Percentiles rank a stretch among this genome's conserved stretches.
These are phyloP conservation scores for Corydoras sp. DNA, from an alignment of 2,113 vertebrate genomes.

Conservation along the genomic window DNA sequence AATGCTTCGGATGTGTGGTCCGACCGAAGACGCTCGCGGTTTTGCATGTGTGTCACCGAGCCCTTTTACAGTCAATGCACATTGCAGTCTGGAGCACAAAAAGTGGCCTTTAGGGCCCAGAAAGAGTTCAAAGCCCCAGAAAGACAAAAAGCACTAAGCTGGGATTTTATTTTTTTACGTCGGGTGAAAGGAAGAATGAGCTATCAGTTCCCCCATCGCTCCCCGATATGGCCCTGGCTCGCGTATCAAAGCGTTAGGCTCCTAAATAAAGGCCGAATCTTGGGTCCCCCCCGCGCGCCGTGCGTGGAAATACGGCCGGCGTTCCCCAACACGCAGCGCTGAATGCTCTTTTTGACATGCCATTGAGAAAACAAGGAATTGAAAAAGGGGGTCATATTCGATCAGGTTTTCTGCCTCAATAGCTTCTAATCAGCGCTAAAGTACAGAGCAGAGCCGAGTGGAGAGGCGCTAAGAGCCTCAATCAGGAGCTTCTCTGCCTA, in stretches of 20 bases:
- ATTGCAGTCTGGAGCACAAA: no score
- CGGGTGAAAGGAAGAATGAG: slow-evolving; percentile 99
- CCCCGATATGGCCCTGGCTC: slow-evolving; percentile 87
- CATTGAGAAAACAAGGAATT: no score
- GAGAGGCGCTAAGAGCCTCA: slow-evolving; percentile 90
- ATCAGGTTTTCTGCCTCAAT: slow-evolving; percentile 99
- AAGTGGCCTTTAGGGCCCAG: no score
- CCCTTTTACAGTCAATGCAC: no score
- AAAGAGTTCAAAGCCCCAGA: slow-evolving; percentile 79
- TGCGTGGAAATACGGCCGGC: no score
- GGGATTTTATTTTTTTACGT: slow-evolving; percentile 81
- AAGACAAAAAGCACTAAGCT: slow-evolving; percentile 99
- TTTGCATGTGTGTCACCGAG: no score
- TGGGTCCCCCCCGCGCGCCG: no score
- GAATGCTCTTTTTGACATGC: no score
- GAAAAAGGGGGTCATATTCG: slow-evolving; percentile 86
- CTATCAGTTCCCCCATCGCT: slow-evolving; percentile 95
- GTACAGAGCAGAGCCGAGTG: slow-evolving; percentile 85
- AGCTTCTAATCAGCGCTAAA: slow-evolving; percentile 95
- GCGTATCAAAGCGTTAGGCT: slow-evolving; percentile 85
- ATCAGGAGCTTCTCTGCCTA: slow-evolving; percentile 86
- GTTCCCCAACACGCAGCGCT: no score
- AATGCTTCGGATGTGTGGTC: no score
- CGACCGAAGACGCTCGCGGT: no score
- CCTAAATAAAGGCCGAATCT: no score